Evolutionary conservation across 2,888 invertebrate species (phyloP).

Genomic region (Cosmorhoe ocellata): DNA sequence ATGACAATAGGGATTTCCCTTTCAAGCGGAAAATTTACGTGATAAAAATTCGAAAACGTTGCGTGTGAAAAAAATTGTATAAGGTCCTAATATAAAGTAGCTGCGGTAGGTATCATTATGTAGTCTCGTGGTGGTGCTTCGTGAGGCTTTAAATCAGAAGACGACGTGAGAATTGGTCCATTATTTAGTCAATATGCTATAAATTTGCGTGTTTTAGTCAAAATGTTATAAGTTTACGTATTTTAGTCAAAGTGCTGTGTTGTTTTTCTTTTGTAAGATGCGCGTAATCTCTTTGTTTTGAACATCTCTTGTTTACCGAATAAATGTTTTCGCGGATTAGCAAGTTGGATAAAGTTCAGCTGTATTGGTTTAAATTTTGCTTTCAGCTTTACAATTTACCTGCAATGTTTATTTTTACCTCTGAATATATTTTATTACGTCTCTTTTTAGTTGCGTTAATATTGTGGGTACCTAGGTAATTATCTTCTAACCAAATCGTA

Average conservation of each 20-base stretch:
- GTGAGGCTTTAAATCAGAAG: slow-evolving; percentile 70
- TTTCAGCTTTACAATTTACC: background rate
- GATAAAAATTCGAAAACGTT: slow-evolving; percentile 77
- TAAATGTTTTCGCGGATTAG: slow-evolving; percentile 12
- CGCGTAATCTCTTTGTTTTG: slow-evolving; percentile 18
- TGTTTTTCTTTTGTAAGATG: slow-evolving; percentile 7
- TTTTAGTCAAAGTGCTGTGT: slow-evolving; percentile 13
- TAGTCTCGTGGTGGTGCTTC: slow-evolving; percentile 69
- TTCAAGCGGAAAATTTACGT: slow-evolving; percentile 81
- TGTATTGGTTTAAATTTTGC: slow-evolving; percentile 10
- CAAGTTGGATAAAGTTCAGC: slow-evolving; percentile 8
- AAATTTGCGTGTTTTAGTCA: slow-evolving; percentile 52
- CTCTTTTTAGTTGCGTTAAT: too few relatives aligned
- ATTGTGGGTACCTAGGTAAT: too few relatives aligned
- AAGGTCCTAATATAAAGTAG: slow-evolving; percentile 74
- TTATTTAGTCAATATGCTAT: slow-evolving; percentile 68
- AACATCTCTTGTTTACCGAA: slow-evolving; percentile 13
- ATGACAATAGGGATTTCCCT: slow-evolving; percentile 81
- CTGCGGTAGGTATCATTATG: slow-evolving; percentile 79
- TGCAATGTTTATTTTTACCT: too few relatives aligned
- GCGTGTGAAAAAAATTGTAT: slow-evolving; percentile 79
- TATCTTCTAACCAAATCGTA: too few relatives aligned
- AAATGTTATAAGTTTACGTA: slow-evolving; percentile 51
- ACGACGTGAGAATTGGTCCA: slow-evolving; percentile 74
- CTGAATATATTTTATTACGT: too few relatives aligned